These are phyloP conservation scores for Triplophysa rosa DNA, from an alignment of 2,113 vertebrate genomes.

Conservation along the genomic window DNA sequence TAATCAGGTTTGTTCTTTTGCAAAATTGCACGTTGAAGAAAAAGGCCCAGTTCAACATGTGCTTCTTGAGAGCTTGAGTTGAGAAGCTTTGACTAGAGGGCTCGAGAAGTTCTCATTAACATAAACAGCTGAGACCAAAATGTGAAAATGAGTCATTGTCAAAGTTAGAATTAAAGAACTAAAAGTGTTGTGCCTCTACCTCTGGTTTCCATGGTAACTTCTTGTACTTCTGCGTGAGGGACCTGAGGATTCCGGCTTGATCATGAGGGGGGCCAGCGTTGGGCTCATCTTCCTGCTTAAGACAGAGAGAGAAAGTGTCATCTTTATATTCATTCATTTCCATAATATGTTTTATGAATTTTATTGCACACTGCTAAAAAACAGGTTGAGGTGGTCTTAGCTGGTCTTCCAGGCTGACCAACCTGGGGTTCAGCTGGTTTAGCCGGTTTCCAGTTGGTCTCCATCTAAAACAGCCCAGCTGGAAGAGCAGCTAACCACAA, in stretches of 20 bases:
- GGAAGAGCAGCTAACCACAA: too few relatives aligned
- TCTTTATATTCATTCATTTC: not conserved
- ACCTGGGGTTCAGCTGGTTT: too few relatives aligned
- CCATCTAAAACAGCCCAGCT: too few relatives aligned
- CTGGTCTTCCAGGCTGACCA: too few relatives aligned
- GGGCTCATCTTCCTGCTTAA: conserved; percentile 71
- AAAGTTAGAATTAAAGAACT: conserved; percentile 38
- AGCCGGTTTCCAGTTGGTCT: too few relatives aligned
- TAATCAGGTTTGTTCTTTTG: not conserved
- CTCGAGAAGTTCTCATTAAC: conserved; percentile 11
- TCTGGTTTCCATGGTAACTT: conserved; percentile 78
- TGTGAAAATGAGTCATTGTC: conserved; percentile 33
- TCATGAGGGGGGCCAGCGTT: conserved; percentile 56
- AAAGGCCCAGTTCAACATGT: not conserved
- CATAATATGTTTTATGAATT: not conserved
- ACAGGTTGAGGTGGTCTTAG: too few relatives aligned
- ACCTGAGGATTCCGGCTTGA: conserved; percentile 65
- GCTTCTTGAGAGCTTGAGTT: not conserved
- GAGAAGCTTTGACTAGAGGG: not conserved
- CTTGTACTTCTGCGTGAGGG: conserved; percentile 71
- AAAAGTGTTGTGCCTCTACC: conserved; percentile 60
- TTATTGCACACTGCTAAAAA: not conserved
- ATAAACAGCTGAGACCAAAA: not conserved
- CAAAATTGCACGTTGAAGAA: conserved; percentile 13
- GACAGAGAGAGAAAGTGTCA: conserved; percentile 2